Base-by-base conservation (phyloP, 1,140 invertebrate genomes). In the Drosophila subobscura region DNA sequence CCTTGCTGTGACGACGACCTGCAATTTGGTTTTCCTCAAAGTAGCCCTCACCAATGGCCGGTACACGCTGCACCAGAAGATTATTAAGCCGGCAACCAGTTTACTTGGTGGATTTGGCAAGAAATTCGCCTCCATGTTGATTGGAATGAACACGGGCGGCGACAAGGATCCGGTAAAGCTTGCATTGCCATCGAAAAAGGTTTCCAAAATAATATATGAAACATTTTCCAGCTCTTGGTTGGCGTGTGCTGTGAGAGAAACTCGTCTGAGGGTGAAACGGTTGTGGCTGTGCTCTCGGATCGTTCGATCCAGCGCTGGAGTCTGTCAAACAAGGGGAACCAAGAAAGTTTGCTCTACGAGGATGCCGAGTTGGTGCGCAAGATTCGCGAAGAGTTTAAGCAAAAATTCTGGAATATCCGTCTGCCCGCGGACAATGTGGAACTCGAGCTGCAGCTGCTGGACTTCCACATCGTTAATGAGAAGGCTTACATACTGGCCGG, bases 1-100 rank as follows among this genome's bases (percentile, higher is more conserved):
- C 83, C 93, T 98, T 70, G 92, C 98, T 25, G 96, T 96, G 2
- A 99, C 97, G 10, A 98, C 97, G 0, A 98, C 97, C 1, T 97
- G 96, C 77, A 97, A 96, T 5, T 93, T 98, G 8, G 94, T 97
- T 1, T 92, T 97, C 5, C 93, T 98, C n/a, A 94, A 94, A 59
- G 93, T 95, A 2, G 92, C 93, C 23, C 91, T 93, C 12, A 78
- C 84, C 25, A 92, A 93, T 70, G 94, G 95, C 6, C 94, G 95
- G 47, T 94, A 96, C 55, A 93, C 92, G 14, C 93, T 98, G 23
- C 92, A 91, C 1, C 97, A 95, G 84, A 93, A 94, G 40, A 94
- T 95, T 5, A 92, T 99, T 42, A 94, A 95, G 54, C 94, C 95
- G 4, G 95, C 96, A 10, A 95, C 96, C 65, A 96, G 97, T 12